Conservation (phyloP, 1,140 invertebrate genomes). For the Lasaia peninsularis region DNA sequence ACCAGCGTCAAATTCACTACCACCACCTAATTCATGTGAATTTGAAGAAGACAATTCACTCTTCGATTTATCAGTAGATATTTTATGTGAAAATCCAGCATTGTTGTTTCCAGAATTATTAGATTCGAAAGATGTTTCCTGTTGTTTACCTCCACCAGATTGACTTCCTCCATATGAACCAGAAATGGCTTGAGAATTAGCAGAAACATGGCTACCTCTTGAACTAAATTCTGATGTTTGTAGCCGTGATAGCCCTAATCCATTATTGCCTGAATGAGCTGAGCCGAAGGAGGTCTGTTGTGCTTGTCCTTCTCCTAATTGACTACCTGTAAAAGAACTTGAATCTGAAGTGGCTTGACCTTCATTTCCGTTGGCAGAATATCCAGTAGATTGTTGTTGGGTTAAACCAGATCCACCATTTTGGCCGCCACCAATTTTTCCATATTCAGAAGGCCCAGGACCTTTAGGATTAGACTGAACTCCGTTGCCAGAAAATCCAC, state of each 20-base stretch:
- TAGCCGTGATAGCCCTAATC: background rate
- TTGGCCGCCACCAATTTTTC: background rate
- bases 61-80: background rate
- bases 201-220: background rate
- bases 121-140: background rate
- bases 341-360: background rate
- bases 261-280: background rate
- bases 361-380: background rate
- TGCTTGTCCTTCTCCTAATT: background rate
- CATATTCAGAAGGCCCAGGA: background rate
- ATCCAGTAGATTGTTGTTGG: background rate
- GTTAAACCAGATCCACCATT: background rate
- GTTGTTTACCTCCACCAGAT: conserved; percentile 14
- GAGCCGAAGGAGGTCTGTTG: background rate
- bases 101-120: background rate
- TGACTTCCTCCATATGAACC: background rate
- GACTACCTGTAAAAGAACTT: background rate
- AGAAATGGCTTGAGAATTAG: background rate
- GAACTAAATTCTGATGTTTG: background rate
- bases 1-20: conserved; percentile 10
- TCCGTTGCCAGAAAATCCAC: background rate
- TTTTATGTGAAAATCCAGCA: background rate
- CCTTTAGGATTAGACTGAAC: background rate
- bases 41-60: background rate
- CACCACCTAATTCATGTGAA: conserved; percentile 5